These are phyloP conservation scores for Stegana nigrithorax DNA, from an alignment of 2,888 invertebrate species.

Conservation along the genomic window DNA sequence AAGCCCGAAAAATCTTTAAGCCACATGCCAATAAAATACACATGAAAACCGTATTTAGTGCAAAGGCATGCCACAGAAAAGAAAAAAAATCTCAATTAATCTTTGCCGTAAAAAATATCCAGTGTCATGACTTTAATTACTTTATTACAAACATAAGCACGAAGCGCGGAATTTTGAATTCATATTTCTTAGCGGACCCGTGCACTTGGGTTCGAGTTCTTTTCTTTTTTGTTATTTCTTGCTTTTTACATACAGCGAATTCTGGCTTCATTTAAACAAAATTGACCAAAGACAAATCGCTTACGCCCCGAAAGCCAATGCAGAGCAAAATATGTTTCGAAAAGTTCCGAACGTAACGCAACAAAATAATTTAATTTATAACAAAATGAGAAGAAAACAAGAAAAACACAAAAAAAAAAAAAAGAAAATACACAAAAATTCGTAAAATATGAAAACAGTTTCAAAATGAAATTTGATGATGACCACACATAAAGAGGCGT, in stretches of 20 bases:
- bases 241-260: too few species aligned
- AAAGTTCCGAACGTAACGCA: constrained; percentile 31
- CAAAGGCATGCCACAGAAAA: background rate
- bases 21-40: too few species aligned
- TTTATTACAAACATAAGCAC: constrained; percentile 46
- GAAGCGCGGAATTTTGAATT: constrained; percentile 6
- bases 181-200: background rate
- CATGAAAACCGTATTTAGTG: too few species aligned
- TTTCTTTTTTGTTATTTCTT: background rate
- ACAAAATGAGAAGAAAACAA: constrained; percentile 25
- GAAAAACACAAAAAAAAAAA: background rate
- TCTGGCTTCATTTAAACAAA: constrained; percentile 28
- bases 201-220: background rate
- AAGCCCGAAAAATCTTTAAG: background rate
- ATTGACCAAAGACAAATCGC: constrained; percentile 57
- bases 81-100: constrained; percentile 39
- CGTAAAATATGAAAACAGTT: background rate
- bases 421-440: background rate
- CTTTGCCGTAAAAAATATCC: constrained; percentile 44
- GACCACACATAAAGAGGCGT: constrained; percentile 44
- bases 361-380: constrained; percentile 56
- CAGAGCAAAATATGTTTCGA: background rate
- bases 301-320: constrained; percentile 41
- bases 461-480: constrained; percentile 36
- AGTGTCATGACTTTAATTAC: constrained; percentile 60